A percentile compares a stretch with the other conserved stretches of the same genome.
These are phyloP conservation scores for Megaustenia siamemsis DNA, from an alignment of 2,888 invertebrate species.

Conservation along the genomic window DNA sequence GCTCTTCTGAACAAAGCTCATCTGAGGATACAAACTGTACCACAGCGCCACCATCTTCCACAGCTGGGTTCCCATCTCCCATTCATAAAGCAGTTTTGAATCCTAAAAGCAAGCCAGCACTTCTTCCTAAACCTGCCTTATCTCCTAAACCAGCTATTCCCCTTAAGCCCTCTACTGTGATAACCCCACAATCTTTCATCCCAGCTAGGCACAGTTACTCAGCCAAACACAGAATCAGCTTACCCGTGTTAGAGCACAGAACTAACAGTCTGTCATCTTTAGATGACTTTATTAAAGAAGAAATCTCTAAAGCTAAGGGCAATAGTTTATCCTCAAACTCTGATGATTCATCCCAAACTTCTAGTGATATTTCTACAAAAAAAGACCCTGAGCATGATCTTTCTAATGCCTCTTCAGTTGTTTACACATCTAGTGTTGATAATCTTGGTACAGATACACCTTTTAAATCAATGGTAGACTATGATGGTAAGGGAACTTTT, in stretches of 20 bases:
- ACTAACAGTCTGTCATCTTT: constrained; percentile 48
- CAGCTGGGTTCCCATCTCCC: background rate
- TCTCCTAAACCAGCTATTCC: constrained; percentile 66
- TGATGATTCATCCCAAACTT: background rate
- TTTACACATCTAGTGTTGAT: background rate
- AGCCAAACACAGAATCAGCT: background rate
- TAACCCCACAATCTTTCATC: constrained; percentile 2
- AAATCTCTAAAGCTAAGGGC: constrained; percentile 57
- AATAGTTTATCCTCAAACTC: constrained; percentile 46
- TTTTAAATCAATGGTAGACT: background rate
- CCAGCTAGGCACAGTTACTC: constrained; percentile 22
- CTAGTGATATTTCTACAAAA: background rate
- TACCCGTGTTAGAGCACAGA: background rate
- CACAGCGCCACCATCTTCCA: background rate
- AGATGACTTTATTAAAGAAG: constrained; percentile 60
- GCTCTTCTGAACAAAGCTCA: background rate
- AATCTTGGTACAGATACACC: background rate
- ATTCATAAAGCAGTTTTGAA: constrained; percentile 28
- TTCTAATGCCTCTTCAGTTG: background rate
- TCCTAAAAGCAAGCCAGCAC: constrained; percentile 46
- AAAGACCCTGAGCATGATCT: background rate
- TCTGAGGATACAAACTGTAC: background rate
- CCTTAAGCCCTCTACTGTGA: constrained; percentile 62
- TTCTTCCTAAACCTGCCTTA: constrained; percentile 72
- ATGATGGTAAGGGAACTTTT: background rate